phyloP scores from a whole-genome alignment of 2,888 invertebrate genomes.

The Phengaris alcon region DNA sequence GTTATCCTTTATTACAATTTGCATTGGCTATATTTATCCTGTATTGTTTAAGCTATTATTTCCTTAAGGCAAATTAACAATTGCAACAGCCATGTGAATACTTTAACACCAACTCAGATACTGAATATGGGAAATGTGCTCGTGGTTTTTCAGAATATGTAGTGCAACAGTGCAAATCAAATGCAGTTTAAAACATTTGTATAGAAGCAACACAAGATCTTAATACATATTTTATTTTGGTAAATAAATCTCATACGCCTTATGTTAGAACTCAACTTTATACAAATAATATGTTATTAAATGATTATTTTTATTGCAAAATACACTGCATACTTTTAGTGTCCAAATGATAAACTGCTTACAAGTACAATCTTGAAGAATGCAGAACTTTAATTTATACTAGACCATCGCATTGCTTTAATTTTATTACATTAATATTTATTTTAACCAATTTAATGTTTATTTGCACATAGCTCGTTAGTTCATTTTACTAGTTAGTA shows the following conservation, averaged over 20 bases:
- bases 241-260: neutral
- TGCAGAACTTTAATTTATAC: neutral
- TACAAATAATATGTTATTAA: too few relatives aligned
- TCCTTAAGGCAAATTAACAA: slow-evolving; percentile 9
- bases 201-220: neutral
- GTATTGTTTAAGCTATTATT: neutral
- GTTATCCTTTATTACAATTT: neutral
- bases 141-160: neutral
- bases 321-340: neutral
- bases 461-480: too few relatives aligned
- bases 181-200: neutral
- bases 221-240: neutral
- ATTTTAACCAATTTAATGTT: too few relatives aligned
- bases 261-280: neutral
- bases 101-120: neutral
- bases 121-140: neutral
- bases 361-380: neutral
- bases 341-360: neutral
- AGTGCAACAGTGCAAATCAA: neutral
- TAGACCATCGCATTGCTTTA: neutral
- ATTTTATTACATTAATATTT: neutral
- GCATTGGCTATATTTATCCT: neutral
- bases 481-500: too few relatives aligned
- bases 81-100: neutral
- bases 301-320: neutral